phyloP scores from a whole-genome alignment of 2,888 invertebrate species.

The Electrophaes corylata region DNA sequence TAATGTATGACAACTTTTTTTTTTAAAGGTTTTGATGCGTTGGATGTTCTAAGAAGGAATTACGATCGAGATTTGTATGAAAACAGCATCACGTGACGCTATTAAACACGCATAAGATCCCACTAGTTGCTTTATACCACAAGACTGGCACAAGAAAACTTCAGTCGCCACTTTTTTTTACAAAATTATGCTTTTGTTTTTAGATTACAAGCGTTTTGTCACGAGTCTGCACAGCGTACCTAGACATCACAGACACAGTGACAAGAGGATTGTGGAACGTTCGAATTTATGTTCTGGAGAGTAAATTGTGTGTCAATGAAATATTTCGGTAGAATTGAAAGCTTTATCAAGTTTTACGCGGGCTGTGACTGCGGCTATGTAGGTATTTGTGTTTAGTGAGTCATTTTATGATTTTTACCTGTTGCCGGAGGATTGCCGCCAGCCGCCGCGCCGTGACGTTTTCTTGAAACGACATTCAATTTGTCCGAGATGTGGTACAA shows the following conservation, averaged over 20 bases:
- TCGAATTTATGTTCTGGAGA: constrained; percentile 25
- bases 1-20: no score
- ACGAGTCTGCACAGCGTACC: constrained; percentile 35
- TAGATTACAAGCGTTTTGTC: constrained; percentile 3
- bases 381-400: constrained; percentile 2
- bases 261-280: constrained; percentile 42
- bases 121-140: no score
- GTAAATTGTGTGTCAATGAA: constrained; percentile 25
- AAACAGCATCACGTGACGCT: no score
- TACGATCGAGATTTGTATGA: no score
- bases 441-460: no score
- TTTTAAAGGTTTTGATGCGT: no score
- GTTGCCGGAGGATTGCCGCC: not conserved
- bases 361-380: not conserved
- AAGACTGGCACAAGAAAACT: no score
- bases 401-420: constrained; percentile 11
- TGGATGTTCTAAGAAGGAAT: no score
- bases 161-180: no score
- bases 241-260: not conserved
- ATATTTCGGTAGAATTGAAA: constrained; percentile 12
- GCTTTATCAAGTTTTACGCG: constrained; percentile 5
- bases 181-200: no score
- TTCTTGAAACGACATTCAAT: constrained; percentile 24
- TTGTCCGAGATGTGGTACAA: constrained; percentile 34
- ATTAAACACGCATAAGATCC: no score